These are phyloP conservation scores for Hippocampus comes DNA, from an alignment of 2,113 vertebrate genomes.

Conservation along the genomic window DNA sequence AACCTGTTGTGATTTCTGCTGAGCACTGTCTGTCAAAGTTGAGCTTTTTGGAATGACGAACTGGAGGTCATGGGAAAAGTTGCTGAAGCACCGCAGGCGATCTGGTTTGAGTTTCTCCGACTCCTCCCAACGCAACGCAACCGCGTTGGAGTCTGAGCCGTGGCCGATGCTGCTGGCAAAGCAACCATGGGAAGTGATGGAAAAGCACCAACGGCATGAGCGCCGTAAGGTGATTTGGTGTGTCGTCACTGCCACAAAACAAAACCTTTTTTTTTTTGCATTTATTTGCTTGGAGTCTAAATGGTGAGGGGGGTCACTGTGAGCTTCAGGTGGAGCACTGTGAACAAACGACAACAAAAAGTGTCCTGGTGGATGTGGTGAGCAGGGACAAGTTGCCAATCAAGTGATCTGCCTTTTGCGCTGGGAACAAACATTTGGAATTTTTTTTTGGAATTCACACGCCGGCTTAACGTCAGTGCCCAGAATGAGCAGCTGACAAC, in stretches of 20 bases:
- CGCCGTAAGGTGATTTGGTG: background rate
- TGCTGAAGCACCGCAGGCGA: background rate
- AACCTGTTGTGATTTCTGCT: background rate
- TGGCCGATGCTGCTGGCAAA: background rate
- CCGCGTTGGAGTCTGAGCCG: background rate
- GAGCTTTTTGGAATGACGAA: background rate
- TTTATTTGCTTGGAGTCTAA: conserved; percentile 16
- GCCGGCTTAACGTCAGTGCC: background rate
- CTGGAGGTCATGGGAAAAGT: background rate
- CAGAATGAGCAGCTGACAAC: background rate
- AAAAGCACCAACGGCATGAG: background rate
- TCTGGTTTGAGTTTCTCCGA: background rate
- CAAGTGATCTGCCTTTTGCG: background rate
- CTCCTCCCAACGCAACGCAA: background rate
- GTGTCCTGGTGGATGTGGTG: background rate
- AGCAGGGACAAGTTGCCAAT: background rate
- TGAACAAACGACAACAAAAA: conserved; percentile 22
- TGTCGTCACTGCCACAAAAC: background rate
- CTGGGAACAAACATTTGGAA: background rate
- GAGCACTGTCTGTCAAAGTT: background rate
- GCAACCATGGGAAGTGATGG: conserved; percentile 44
- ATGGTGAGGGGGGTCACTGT: conserved; percentile 47
- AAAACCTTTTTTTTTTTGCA: conserved; percentile 8
- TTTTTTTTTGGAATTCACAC: background rate
- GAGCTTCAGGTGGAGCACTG: conserved; percentile 50